Evolutionary conservation across 1,140 invertebrate genomes (phyloP).

Genomic region (Coelopa frigida): DNA sequence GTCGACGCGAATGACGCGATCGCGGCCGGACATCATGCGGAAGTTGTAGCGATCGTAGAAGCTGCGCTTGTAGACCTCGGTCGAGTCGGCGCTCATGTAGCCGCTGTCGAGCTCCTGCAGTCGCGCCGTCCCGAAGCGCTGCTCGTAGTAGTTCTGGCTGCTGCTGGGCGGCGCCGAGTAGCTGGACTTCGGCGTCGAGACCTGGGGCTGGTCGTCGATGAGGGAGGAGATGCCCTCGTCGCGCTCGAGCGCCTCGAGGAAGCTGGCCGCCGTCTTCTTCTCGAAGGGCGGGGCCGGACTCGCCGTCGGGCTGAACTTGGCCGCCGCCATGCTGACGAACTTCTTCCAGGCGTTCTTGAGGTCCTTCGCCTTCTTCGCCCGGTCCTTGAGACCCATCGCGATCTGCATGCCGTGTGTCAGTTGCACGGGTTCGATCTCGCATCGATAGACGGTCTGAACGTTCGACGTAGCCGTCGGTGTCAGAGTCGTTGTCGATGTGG

Average conservation of each 20-base stretch:
- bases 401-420: conserved; percentile 42
- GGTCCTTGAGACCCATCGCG: conserved; percentile 39
- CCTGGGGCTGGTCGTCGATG: conserved; percentile 29
- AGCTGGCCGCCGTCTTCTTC: conserved; percentile 22
- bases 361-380: conserved; percentile 39
- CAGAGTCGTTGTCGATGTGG: not conserved
- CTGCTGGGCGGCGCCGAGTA: conserved; percentile 17
- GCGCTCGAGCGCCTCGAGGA: conserved; percentile 26
- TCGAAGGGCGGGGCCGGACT: conserved; percentile 37
- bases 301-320: conserved; percentile 40
- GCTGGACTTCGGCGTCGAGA: conserved; percentile 18
- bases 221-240: conserved; percentile 42
- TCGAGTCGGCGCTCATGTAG: conserved; percentile 70
- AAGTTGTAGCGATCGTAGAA: conserved; percentile 43
- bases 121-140: conserved; percentile 24
- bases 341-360: conserved; percentile 46
- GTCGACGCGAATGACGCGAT: conserved; percentile 36
- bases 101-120: conserved; percentile 53
- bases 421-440: conserved; percentile 37
- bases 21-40: conserved; percentile 28
- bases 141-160: conserved; percentile 37
- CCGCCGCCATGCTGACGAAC: conserved; percentile 42
- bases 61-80: conserved; percentile 44
- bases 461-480: conserved; percentile 7
- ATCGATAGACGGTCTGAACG: conserved; percentile 40